Percentiles rank a stretch among this genome's conserved stretches.
These are phyloP conservation scores for Tragopan temminckii DNA, from an alignment of 2,797 vertebrate genomes.

Conservation along the genomic window DNA sequence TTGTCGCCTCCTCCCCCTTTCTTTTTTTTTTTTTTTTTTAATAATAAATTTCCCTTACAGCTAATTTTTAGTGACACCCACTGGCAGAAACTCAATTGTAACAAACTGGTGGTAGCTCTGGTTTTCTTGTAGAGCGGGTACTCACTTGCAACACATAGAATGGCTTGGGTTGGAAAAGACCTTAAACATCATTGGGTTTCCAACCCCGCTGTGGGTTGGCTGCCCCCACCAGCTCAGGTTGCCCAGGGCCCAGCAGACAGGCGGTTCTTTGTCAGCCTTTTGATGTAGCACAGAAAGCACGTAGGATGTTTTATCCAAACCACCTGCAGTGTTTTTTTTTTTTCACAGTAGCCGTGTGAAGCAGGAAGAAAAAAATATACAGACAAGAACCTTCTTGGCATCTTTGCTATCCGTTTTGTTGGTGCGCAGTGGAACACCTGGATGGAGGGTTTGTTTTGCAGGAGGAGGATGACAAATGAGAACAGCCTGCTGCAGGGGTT, in stretches of 20 bases:
- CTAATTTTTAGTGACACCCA: slow-evolving; percentile 57
- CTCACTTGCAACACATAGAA: neutral
- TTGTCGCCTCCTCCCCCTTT: neutral
- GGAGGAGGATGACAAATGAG: neutral
- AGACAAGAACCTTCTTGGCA: neutral
- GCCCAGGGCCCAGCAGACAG: neutral
- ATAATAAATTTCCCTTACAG: neutral
- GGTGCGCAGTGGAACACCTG: neutral
- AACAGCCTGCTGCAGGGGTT: neutral
- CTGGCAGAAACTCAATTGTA: slow-evolving; percentile 5
- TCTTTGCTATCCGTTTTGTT: neutral
- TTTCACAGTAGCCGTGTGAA: neutral
- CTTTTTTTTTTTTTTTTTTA: neutral
- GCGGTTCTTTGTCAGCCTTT: neutral
- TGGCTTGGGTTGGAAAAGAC: no score
- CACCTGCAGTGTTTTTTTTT: neutral
- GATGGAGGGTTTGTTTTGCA: neutral
- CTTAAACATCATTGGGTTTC: no score
- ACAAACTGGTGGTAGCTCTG: neutral
- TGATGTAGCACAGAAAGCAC: neutral
- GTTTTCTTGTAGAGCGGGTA: neutral
- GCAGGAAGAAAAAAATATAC: neutral
- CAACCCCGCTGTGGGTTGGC: no score
- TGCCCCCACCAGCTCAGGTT: no score
- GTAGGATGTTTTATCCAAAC: neutral